Evolutionary conservation across 2,797 vertebrate species (phyloP), one percentile per base, ranked within the genome.

Genomic region (Pseudotriccus pelzelni): DNA sequence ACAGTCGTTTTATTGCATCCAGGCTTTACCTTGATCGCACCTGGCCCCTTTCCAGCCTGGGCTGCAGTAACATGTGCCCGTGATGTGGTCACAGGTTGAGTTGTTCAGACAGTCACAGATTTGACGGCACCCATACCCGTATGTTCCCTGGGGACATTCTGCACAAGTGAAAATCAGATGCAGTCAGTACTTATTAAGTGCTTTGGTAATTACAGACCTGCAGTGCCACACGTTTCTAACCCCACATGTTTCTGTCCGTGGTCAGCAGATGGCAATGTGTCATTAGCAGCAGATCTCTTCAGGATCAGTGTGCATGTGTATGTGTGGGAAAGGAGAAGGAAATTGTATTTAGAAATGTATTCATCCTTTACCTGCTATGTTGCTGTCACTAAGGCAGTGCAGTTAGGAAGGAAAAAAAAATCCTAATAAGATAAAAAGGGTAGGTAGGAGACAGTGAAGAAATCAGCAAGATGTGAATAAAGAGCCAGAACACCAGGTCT

Each of bases 101-200:
- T 99, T 99, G 95, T 99, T 99, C 12, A 99, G 98, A 93, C 99
- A 99, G 94, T 99, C 99, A 55, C 99, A 99, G 84, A 99, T 98
- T 97, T 99, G 99, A 34, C 99, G 99, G 94, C 99, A 99, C 49
- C 99, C 99, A 2, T 99, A 99, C 58, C 99, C 99, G 0, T 99
- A 99, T 0, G 98, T 98, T 39, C 99, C 99, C 20, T 98, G 96
- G 34, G 98, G 98, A 83, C 99, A 99, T 94, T 98, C 99, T 99
- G 96, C 28, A 60, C 44, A 90, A 58, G 20, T 4, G 37, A 55
- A 62, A 72, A 22, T 23, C 23, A 73, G 30, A 15, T 5, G 8
- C 3, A 30, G 43, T 36, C 58, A 69, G 17, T 58, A 39, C 37
- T 43, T 27, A 6, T 24, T 44, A 13, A 46, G 77, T 22, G 19